Evolutionary conservation across 64 coral and sea anemone genomes (phyloP).

Genomic region (Actinia equina): DNA sequence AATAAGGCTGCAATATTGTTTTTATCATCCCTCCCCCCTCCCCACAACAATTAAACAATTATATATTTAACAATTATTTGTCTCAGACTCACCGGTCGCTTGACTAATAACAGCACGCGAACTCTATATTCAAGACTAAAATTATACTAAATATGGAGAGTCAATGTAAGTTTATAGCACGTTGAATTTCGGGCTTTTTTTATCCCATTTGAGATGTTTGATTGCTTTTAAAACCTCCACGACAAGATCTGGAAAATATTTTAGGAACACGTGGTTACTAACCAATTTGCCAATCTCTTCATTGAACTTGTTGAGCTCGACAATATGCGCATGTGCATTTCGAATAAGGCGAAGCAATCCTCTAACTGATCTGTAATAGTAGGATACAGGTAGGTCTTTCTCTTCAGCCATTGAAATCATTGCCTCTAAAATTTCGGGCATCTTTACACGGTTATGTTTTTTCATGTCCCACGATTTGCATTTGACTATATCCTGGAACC

Average conservation of each 20-base stretch:
- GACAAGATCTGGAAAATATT: constrained; percentile 8
- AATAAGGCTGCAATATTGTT: too few relatives aligned
- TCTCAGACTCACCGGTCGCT: too few relatives aligned
- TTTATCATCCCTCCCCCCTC: too few relatives aligned
- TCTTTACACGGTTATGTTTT: background rate
- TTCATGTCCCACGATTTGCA: background rate
- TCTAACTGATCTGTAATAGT: background rate
- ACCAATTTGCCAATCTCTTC: background rate
- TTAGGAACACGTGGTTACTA: background rate
- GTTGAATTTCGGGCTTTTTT: constrained; percentile 26
- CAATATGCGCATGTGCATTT: background rate
- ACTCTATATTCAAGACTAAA: too few relatives aligned
- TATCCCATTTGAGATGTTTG: background rate
- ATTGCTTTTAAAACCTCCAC: background rate
- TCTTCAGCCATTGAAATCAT: background rate
- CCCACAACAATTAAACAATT: too few relatives aligned
- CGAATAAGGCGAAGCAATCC: background rate
- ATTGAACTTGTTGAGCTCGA: background rate
- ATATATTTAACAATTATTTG: too few relatives aligned
- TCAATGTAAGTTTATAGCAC: too few relatives aligned
- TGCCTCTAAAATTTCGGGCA: background rate
- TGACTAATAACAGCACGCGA: too few relatives aligned
- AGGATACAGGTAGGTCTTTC: background rate
- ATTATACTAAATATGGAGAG: too few relatives aligned
- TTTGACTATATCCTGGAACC: background rate